These are phyloP conservation scores for Styela plicata DNA, from an alignment of 23 tunicate species.

Conservation along the genomic window DNA sequence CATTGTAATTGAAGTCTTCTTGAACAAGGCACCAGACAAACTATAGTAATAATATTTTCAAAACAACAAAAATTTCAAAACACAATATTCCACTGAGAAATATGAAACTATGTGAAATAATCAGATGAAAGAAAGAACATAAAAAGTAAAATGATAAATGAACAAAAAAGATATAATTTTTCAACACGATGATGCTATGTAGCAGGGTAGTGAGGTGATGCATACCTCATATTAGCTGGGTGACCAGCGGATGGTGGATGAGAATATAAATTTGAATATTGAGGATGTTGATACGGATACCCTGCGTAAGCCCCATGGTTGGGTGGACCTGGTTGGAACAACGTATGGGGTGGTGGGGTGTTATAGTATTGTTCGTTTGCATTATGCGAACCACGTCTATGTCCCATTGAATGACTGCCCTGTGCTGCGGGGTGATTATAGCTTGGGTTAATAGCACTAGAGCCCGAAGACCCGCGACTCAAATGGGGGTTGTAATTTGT, in stretches of 20 bases:
- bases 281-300: slow-evolving; percentile 19
- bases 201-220: slow-evolving; percentile 26
- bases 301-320: slow-evolving; percentile 13
- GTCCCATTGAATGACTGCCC: not conserved
- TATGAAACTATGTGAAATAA: not conserved
- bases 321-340: not conserved
- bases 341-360: not conserved
- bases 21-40: not conserved
- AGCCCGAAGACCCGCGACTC: not conserved
- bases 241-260: slow-evolving; percentile 14
- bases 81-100: not conserved
- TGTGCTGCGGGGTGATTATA: not conserved
- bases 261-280: slow-evolving; percentile 9
- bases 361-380: not conserved
- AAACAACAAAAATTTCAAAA: not conserved
- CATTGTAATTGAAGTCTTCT: too few relatives aligned
- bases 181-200: not conserved
- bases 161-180: too few relatives aligned
- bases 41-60: not conserved
- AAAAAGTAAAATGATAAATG: not conserved
- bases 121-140: not conserved
- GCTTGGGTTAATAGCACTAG: not conserved
- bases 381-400: not conserved
- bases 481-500: slow-evolving; percentile 4
- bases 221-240: slow-evolving; percentile 22